Evolutionary conservation across 2,113 vertebrate genomes (phyloP), one percentile per base, ranked within the genome.

Genomic region (Pycnonotus jocosus): DNA sequence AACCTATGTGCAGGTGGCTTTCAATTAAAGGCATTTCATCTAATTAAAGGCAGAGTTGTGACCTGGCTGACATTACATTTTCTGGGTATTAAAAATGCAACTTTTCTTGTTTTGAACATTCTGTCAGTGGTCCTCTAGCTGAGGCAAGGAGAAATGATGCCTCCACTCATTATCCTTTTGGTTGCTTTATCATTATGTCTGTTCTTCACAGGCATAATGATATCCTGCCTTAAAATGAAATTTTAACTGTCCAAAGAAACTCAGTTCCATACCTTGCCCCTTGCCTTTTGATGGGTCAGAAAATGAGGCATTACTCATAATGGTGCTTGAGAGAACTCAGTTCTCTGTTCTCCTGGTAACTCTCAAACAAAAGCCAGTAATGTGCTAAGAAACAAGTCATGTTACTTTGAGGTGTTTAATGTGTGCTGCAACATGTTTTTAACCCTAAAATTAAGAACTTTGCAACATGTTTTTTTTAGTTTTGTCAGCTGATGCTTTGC

Each of bases 1-100:
- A 70, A 73, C 62, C n/a, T 58, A 3, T 80, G 35, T 37, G 50
- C 74, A 92, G 58, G 47, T 91, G 58, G 45, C 50, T 95, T 82
- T 70, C 66, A 84, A 8, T 38, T 92, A 81, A 85, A 92, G 33
- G 13, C 15, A 88, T 92, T 95, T 95, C 24, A 68, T 56, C 47
- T 93, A 80, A 90, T 94, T 82, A 95, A 95, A 91, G 42, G 27
- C 62, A 92, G 76, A 82, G 33, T 51, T 85, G 35, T 90, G 74
- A 80, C 81, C 85, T 56, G 54, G 22, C 38, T 88, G 82, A 82
- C 68, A 70, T 45, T 77, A 85, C 22, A 58, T 53, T 88, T 93
- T 88, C 38, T 27, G 42, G 10, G 16, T 72, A 40, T 77, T 81
- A 73, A 93, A 93, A 86, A 50, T 48, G 11, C 47, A 70, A 14